Evolutionary conservation across 2,113 vertebrate species (phyloP), one percentile per base, ranked within the genome.

Genomic region (Castor canadensis): DNA sequence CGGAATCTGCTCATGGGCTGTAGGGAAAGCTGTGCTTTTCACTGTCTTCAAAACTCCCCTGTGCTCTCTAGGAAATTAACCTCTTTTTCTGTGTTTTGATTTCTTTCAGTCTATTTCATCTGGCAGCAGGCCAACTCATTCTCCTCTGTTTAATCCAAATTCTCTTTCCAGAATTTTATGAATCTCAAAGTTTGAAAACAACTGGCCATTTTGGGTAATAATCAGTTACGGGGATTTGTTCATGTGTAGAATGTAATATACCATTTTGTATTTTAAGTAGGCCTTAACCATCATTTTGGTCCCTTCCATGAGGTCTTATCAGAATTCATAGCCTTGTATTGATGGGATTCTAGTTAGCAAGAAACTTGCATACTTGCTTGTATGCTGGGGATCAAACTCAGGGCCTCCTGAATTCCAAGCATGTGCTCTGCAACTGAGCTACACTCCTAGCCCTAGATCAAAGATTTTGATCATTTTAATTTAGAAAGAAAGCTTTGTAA

Each of bases 401-500:
- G 87, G 43, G 10, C 32, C 9, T 49, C 71, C 47, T 43, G 45
- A 6, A 62, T 64, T 47, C 35, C 64, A 77, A 76, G 40, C 32
- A 64, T 45, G 72, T 15, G 16, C 43, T 64, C 35, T 38, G 17
- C 22, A 22, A 62, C 9, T 43, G 19, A 47, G 30, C 40, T 60
- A 43, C 62, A 24, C 13, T 7, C 56, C 15, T 35, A 58, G 11
- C 13, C 56, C 56, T 77, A 52, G 24, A 47, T n/a, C n/a, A n/a
- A n/a, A n/a, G n/a, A n/a, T n/a, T n/a, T 60, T 79, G 58, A 84
- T 80, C 15, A 60, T 80, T 85, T 93, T 84, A 91, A 83, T 38
- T 80, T 69, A 67, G 52, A 75, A 87, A 77, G 17, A 54, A 67
- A 32, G 22, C 6, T 75, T 73, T 82, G 26, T 22, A 49, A 92